phyloP scores from a whole-genome alignment of 2,888 invertebrate species.

The Malthinus seriepunctatus region DNA sequence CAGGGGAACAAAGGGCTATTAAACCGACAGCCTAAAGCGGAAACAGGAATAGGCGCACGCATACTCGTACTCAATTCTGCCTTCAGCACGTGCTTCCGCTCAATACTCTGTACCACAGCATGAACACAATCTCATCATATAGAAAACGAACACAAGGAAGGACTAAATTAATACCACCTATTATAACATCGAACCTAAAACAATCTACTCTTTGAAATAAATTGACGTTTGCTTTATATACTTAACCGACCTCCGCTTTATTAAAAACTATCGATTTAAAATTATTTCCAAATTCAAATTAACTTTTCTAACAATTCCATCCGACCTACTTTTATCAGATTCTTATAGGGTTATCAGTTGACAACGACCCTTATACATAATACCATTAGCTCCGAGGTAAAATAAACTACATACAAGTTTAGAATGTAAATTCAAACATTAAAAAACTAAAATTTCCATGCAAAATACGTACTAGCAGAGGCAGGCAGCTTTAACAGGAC shows the following conservation, averaged over 20 bases:
- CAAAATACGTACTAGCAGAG: too few relatives aligned
- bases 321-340: too few relatives aligned
- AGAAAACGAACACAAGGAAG: slow-evolving; percentile 18
- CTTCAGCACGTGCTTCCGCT: slow-evolving; percentile 44
- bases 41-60: slow-evolving; percentile 37
- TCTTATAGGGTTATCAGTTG: too few relatives aligned
- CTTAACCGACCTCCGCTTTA: not conserved
- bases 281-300: too few relatives aligned
- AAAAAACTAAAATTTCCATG: too few relatives aligned
- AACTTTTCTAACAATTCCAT: too few relatives aligned
- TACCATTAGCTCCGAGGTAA: too few relatives aligned
- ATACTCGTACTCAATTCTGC: slow-evolving; percentile 38
- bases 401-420: too few relatives aligned
- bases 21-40: slow-evolving; percentile 34
- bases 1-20: slow-evolving; percentile 36
- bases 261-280: not conserved
- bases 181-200: slow-evolving; percentile 8
- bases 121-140: slow-evolving; percentile 18
- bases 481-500: too few relatives aligned
- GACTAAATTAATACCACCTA: slow-evolving; percentile 15
- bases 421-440: too few relatives aligned
- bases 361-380: too few relatives aligned
- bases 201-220: slow-evolving; percentile 1
- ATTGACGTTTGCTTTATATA: not conserved
- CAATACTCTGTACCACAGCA: slow-evolving; percentile 36